These are phyloP conservation scores for Myocastor coypus DNA, from an alignment of 2,113 vertebrate genomes.

Conservation along the genomic window DNA sequence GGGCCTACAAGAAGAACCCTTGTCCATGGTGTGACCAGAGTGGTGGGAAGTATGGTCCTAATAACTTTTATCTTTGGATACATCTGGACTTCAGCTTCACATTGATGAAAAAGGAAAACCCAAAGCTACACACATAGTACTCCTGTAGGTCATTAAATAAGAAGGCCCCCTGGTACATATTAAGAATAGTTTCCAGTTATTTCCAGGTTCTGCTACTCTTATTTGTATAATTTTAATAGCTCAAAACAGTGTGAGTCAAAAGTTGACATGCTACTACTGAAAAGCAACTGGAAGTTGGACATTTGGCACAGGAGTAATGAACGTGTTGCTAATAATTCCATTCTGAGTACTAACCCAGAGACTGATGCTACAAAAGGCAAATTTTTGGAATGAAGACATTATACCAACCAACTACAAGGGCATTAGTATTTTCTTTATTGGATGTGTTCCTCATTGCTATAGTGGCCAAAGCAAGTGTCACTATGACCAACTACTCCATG, in stretches of 20 bases:
- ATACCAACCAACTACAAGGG: constrained; percentile 93
- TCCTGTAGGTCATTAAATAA: no score
- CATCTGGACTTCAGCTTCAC: background rate
- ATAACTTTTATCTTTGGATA: background rate
- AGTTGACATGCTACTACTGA: no score
- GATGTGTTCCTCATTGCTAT: constrained; percentile 96
- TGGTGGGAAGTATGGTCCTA: background rate
- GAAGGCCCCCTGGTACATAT: no score
- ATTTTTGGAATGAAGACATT: constrained; percentile 94
- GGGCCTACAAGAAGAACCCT: background rate
- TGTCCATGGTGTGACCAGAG: background rate
- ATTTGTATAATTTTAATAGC: no score
- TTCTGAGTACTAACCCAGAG: no score
- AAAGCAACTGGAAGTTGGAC: background rate
- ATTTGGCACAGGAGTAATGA: constrained; percentile 90
- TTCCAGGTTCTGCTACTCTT: no score
- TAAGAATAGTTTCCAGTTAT: no score
- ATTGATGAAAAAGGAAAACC: no score
- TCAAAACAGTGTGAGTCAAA: no score
- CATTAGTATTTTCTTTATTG: constrained; percentile 92
- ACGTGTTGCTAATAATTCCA: constrained; percentile 94
- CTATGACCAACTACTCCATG: constrained; percentile 93
- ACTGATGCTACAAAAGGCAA: constrained; percentile 96
- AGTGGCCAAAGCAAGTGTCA: constrained; percentile 95
- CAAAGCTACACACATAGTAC: no score